These are phyloP conservation scores for Atherix ibis DNA, from an alignment of 2,888 invertebrate genomes.

Conservation along the genomic window DNA sequence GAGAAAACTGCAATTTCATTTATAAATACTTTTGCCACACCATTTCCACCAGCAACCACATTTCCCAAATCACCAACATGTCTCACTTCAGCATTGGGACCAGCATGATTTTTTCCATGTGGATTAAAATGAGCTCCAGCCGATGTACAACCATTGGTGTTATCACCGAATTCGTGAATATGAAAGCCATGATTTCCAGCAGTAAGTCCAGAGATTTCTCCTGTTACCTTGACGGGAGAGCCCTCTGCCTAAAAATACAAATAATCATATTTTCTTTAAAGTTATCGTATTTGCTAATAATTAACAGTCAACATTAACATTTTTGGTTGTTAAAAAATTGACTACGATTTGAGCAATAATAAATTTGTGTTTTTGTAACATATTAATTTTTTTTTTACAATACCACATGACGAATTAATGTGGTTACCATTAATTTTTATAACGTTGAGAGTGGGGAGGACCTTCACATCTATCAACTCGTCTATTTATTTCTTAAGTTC, in stretches of 20 bases:
- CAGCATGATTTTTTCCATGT: slow-evolving; percentile 62
- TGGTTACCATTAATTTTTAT: no score
- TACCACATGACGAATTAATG: no score
- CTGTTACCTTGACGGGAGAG: slow-evolving; percentile 61
- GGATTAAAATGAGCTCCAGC: slow-evolving; percentile 94
- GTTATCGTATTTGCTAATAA: not conserved
- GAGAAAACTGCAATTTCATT: no score
- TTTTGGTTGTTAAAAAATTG: no score
- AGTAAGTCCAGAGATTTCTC: slow-evolving; percentile 61
- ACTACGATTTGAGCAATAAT: no score
- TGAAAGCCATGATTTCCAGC: slow-evolving; percentile 66
- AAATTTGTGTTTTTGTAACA: no score
- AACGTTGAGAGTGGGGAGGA: no score
- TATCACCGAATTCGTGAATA: slow-evolving; percentile 92
- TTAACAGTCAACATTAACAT: not conserved
- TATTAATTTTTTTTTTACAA: no score
- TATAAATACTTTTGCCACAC: slow-evolving; percentile 40
- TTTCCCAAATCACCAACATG: slow-evolving; percentile 90
- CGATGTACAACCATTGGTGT: slow-evolving; percentile 88
- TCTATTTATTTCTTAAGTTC: no score
- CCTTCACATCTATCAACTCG: no score
- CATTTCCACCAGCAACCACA: slow-evolving; percentile 45
- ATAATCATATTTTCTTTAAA: slow-evolving; percentile 1
- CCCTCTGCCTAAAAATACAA: slow-evolving; percentile 37
- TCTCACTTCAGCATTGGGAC: slow-evolving; percentile 51